These are phyloP conservation scores for Rhynchotus rufescens DNA, from an alignment of 2,797 vertebrate species.

Conservation along the genomic window DNA sequence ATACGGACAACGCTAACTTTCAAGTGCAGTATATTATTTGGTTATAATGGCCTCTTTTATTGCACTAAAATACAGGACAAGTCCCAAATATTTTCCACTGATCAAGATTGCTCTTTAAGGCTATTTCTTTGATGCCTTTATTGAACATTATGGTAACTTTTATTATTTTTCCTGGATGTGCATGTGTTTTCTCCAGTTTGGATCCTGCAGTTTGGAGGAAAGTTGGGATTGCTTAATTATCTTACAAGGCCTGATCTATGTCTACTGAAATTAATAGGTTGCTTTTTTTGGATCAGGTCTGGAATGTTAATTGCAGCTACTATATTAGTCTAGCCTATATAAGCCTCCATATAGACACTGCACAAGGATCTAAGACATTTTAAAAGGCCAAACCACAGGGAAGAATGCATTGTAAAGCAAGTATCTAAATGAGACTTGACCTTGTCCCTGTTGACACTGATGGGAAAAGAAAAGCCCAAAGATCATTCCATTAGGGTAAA, in stretches of 20 bases:
- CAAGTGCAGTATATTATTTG: background rate
- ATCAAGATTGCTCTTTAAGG: background rate
- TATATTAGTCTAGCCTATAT: background rate
- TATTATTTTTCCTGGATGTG: background rate
- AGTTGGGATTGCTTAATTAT: background rate
- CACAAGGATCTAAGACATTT: background rate
- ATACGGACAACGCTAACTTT: background rate
- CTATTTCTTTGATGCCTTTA: background rate
- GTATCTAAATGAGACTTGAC: background rate
- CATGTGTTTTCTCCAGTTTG: background rate
- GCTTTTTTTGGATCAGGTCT: background rate
- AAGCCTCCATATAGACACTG: background rate
- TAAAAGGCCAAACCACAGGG: background rate
- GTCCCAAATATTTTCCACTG: background rate
- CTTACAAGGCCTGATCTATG: background rate
- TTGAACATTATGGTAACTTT: background rate
- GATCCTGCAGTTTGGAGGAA: background rate
- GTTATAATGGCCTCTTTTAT: background rate
- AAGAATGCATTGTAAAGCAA: background rate
- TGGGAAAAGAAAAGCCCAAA: background rate
- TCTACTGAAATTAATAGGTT: slow-evolving; percentile 5
- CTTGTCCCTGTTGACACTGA: background rate
- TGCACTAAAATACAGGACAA: background rate
- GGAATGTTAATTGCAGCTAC: slow-evolving; percentile 9
- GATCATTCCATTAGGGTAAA: slow-evolving; percentile 5